Evolutionary conservation across 2,888 invertebrate genomes (phyloP).

Genomic region (Chirona hameri): DNA sequence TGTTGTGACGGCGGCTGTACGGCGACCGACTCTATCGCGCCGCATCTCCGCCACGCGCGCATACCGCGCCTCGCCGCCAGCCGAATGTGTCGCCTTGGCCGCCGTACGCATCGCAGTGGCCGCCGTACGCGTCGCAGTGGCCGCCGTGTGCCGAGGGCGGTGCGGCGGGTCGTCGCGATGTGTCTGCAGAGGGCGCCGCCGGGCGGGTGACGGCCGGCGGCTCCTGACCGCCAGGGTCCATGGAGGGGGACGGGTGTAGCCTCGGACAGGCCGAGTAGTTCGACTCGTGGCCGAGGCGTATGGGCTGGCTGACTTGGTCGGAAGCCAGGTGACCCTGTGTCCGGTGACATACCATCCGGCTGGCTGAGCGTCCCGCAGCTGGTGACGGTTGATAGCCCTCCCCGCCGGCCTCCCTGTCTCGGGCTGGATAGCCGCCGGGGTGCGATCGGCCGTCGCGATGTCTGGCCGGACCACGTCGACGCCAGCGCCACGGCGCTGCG

Average conservation of each 20-base stretch:
- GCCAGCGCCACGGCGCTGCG: neutral
- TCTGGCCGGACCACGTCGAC: neutral
- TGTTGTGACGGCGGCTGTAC: conserved; percentile 1
- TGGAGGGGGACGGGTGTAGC: no score
- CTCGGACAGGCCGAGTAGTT: no score
- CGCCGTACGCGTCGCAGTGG: neutral
- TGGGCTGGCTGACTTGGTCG: no score
- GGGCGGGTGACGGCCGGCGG: no score
- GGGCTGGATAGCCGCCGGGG: neutral
- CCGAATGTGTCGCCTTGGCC: neutral
- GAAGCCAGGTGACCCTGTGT: no score
- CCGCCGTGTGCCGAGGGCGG: neutral
- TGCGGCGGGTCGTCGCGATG: neutral
- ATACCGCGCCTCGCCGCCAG: neutral
- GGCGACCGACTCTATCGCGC: neutral
- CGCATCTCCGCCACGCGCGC: neutral
- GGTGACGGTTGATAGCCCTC: neutral
- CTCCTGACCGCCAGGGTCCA: no score
- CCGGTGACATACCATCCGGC: no score
- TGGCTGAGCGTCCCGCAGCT: no score
- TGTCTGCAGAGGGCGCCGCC: no score
- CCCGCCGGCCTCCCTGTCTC: no score
- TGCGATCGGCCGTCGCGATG: neutral
- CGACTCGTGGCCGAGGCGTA: no score
- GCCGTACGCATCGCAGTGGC: neutral